Percentiles rank a stretch among this genome's conserved stretches.
phyloP scores from a whole-genome alignment of 92 coral and sea anemone genomes.

The Actinernus sp. region DNA sequence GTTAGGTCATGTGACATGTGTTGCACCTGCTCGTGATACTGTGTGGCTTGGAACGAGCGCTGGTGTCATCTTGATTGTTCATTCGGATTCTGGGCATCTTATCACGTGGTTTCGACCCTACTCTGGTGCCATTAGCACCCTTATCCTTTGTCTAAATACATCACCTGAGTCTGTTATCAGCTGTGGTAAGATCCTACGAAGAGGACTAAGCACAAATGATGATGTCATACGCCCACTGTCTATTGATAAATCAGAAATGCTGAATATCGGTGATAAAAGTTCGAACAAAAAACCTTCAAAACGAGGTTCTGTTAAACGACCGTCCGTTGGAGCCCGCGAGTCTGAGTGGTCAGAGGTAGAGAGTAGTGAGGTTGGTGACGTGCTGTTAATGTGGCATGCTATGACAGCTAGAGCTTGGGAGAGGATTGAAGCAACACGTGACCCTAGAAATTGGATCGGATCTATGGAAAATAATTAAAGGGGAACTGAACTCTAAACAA shows the following conservation, averaged over 20 bases:
- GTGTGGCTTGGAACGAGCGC: constrained; percentile 59
- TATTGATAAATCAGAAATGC: constrained; percentile 8
- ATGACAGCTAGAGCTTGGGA: not conserved
- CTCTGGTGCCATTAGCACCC: constrained; percentile 12
- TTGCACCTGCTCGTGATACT: constrained; percentile 23
- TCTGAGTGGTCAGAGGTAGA: not conserved
- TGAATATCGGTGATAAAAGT: not conserved
- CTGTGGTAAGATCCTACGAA: constrained; percentile 4
- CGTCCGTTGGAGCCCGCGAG: no score
- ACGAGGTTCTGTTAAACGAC: not conserved
- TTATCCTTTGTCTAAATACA: constrained; percentile 10
- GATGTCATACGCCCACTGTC: not conserved
- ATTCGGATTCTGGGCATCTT: constrained; percentile 21
- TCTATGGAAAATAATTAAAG: no score
- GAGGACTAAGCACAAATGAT: not conserved
- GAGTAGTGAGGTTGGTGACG: not conserved
- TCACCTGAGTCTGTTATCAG: constrained; percentile 12
- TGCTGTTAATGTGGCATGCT: constrained; percentile 22
- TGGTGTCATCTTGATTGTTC: constrained; percentile 29
- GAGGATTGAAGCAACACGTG: constrained; percentile 1
- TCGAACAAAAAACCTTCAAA: not conserved
- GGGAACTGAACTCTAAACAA: no score
- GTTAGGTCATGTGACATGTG: no score
- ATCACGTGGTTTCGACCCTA: constrained; percentile 33
- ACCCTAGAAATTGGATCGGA: no score